Evolutionary conservation across 2,888 invertebrate genomes (phyloP).

Genomic region (Nephrotoma appendiculata): DNA sequence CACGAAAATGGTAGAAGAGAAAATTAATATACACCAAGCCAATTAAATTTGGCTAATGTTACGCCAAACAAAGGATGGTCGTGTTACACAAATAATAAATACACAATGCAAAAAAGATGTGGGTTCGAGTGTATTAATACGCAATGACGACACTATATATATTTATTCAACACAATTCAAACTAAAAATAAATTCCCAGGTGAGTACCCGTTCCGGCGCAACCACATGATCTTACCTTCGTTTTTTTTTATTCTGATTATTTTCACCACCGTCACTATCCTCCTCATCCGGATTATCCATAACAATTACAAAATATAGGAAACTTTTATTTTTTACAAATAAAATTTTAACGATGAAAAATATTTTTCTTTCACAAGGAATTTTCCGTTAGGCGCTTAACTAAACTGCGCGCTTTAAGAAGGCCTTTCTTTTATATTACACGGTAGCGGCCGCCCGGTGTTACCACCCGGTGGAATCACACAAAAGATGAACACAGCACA

Average conservation of each 20-base stretch:
- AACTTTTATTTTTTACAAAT: conserved; percentile 1
- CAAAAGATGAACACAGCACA: background rate
- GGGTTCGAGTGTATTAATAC: background rate
- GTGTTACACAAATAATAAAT: background rate
- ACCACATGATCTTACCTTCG: background rate
- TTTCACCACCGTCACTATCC: background rate
- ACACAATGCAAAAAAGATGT: background rate
- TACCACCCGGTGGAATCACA: background rate
- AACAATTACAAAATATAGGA: background rate
- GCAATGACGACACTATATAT: background rate
- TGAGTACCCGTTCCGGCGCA: background rate
- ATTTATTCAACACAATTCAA: background rate
- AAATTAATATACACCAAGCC: background rate
- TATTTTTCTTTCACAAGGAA: background rate
- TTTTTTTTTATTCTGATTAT: background rate
- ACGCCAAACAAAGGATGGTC: background rate
- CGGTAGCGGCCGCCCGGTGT: too few species aligned
- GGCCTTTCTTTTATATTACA: too few species aligned
- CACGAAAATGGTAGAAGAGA: background rate
- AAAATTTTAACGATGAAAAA: background rate
- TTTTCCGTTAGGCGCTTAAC: background rate
- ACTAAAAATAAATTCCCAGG: background rate
- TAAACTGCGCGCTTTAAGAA: background rate
- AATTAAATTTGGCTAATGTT: background rate
- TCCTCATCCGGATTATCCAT: background rate